These are phyloP conservation scores for Drosophila paramelanica DNA, from an alignment of 2,888 invertebrate species.

Conservation along the genomic window DNA sequence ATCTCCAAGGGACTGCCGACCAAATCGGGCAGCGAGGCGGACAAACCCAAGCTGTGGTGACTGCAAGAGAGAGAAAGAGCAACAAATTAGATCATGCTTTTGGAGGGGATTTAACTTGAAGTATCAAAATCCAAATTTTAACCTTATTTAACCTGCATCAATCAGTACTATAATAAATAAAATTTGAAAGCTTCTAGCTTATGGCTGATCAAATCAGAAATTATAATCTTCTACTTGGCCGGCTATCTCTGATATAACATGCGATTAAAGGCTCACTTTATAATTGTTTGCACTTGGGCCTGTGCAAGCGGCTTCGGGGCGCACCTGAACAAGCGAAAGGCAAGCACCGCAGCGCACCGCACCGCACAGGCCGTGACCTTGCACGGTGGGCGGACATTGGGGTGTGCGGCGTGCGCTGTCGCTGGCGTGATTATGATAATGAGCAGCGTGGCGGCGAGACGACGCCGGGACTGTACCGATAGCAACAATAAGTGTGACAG, in stretches of 20 bases:
- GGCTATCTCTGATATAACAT: neutral
- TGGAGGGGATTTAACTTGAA: no score
- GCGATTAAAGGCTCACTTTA: neutral
- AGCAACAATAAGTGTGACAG: slow-evolving; percentile 26
- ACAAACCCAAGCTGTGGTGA: slow-evolving; percentile 84
- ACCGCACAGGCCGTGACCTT: slow-evolving; percentile 62
- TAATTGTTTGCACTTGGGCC: slow-evolving; percentile 7
- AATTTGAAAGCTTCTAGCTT: no score
- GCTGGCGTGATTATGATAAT: slow-evolving; percentile 74
- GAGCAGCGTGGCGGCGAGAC: slow-evolving; percentile 38
- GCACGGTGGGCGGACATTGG: slow-evolving; percentile 56
- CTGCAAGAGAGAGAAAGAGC: slow-evolving; percentile 65
- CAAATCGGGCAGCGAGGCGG: slow-evolving; percentile 84
- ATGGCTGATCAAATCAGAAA: no score
- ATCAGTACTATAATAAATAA: neutral
- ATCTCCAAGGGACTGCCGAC: slow-evolving; percentile 84
- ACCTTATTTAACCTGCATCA: neutral
- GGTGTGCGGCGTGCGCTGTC: slow-evolving; percentile 11
- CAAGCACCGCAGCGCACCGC: slow-evolving; percentile 29
- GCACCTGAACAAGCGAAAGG: slow-evolving; percentile 47
- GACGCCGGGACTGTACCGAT: slow-evolving; percentile 55
- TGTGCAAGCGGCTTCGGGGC: slow-evolving; percentile 1
- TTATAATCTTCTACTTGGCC: no score
- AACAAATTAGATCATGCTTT: slow-evolving; percentile 23
- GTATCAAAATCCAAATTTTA: no score